Evolutionary conservation across 2,113 vertebrate species (phyloP).

Genomic region (Colius striatus): DNA sequence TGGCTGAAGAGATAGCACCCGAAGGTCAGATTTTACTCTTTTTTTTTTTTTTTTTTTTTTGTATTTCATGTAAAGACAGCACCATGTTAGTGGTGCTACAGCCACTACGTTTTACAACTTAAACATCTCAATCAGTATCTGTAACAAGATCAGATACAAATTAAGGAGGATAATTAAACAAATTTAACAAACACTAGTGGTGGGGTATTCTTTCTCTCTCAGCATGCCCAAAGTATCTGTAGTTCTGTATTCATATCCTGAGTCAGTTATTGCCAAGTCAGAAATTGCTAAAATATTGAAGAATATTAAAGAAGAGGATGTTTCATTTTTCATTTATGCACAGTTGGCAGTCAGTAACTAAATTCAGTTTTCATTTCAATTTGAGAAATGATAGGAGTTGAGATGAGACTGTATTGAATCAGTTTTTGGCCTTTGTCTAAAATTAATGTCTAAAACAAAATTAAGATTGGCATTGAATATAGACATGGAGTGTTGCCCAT

Average conservation of each 20-base stretch:
- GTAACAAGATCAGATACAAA: background rate
- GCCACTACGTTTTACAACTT: background rate
- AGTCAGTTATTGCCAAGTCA: background rate
- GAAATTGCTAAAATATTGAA: slow-evolving; percentile 5
- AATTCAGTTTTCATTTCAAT: background rate
- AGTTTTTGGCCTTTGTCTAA: background rate
- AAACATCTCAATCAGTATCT: background rate
- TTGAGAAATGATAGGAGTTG: background rate
- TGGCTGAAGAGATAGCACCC: background rate
- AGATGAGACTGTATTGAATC: background rate
- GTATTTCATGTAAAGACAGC: background rate
- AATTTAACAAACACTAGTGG: background rate
- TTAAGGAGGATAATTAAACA: background rate
- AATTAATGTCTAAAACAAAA: background rate
- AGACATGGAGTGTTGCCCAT: background rate
- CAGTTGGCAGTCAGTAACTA: background rate
- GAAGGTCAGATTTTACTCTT: background rate
- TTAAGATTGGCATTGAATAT: background rate
- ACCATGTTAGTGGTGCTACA: background rate
- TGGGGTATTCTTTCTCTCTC: background rate
- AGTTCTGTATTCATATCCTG: background rate
- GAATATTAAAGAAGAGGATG: background rate
- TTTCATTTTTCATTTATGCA: background rate
- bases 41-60: background rate
- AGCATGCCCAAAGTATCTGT: background rate